These are phyloP conservation scores for Chionodraco myersi DNA, from an alignment of 2,113 vertebrate species.

Conservation along the genomic window DNA sequence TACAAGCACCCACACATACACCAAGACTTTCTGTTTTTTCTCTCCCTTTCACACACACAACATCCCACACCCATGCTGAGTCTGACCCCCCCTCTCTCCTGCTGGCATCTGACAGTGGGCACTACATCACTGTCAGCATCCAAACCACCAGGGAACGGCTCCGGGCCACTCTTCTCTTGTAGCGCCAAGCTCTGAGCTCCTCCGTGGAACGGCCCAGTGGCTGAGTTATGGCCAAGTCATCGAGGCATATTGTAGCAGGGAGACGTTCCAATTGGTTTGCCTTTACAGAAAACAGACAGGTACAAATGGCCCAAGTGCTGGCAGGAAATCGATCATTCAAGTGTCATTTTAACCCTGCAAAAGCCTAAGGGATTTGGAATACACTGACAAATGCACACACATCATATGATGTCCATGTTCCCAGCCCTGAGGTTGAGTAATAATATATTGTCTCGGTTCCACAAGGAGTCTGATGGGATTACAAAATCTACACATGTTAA, in stretches of 20 bases:
- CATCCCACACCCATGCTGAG: conserved; percentile 73
- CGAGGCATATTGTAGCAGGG: conserved; percentile 67
- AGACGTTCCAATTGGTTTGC: conserved; percentile 75
- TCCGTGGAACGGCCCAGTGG: conserved; percentile 72
- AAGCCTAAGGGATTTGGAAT: conserved; percentile 37
- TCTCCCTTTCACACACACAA: conserved; percentile 51
- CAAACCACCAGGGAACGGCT: conserved; percentile 86
- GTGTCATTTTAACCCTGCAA: conserved; percentile 49
- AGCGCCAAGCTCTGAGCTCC: conserved; percentile 76
- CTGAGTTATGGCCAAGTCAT: conserved; percentile 83
- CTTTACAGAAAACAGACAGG: conserved; percentile 73
- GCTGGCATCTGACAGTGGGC: conserved; percentile 85
- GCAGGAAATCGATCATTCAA: conserved; percentile 62
- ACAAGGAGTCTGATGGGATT: conserved; percentile 36
- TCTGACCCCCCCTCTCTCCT: conserved; percentile 68
- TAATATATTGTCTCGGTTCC: conserved; percentile 34
- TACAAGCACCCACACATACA: conserved; percentile 20
- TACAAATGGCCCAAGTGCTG: conserved; percentile 70
- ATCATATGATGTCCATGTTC: conserved; percentile 30
- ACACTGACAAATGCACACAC: conserved; percentile 37
- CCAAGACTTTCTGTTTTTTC: conserved; percentile 39
- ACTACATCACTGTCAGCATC: conserved; percentile 89
- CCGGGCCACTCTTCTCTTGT: conserved; percentile 78
- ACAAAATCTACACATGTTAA: conserved; percentile 43
- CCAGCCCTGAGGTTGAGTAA: conserved; percentile 29